Base-by-base conservation (phyloP, 2,888 invertebrate genomes). In the Protonemura montana region DNA sequence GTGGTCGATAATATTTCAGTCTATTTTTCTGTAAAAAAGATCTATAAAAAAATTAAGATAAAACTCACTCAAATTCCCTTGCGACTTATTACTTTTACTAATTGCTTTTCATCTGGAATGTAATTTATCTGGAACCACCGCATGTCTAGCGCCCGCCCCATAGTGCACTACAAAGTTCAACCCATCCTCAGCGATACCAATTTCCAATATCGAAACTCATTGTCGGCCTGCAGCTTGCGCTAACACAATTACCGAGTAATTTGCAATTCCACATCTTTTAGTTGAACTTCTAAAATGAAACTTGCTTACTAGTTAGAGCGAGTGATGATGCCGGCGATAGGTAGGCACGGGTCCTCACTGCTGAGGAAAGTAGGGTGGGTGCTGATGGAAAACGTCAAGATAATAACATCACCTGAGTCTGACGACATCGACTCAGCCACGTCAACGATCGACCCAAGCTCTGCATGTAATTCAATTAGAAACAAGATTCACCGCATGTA, bases 221-320 rank as follows among this genome's bases (percentile, higher is more conserved):
- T 59, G 7, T 59, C 84, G 59, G 76, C 59, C 76, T 84, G 27
- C 26, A 76, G 76, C 27, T n/a, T 5, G 81, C 35, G 30, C 76
- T 87, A 87, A 87, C 78, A 82, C 85, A 87, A 87, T 87, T 87
- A 87, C 76, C 86, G 81, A 35, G 82, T 82, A 87, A 87, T 87
- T 87, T 87, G 85, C 83, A 77, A 78, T 77, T 35, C 77, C 85
- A 83, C 77, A 82, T 85, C 77, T 82, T 87, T 87, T 85, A 83
- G 82, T 85, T 87, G 82, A 35, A 87, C 82, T 81, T 87, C 82
- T 81, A 81, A 76, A 85, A 87, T 87, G 35, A 85, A 83, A 84
- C 84, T 77, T 86, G 78, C 42, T 35, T 41, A 28, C 7, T 41
- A 83, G 35, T 41, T 83, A 83, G 41, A n/a, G 41, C 27, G 59